Base-by-base conservation (phyloP, 2,113 vertebrate genomes). In the Dunckerocampus dactyliophorus region DNA sequence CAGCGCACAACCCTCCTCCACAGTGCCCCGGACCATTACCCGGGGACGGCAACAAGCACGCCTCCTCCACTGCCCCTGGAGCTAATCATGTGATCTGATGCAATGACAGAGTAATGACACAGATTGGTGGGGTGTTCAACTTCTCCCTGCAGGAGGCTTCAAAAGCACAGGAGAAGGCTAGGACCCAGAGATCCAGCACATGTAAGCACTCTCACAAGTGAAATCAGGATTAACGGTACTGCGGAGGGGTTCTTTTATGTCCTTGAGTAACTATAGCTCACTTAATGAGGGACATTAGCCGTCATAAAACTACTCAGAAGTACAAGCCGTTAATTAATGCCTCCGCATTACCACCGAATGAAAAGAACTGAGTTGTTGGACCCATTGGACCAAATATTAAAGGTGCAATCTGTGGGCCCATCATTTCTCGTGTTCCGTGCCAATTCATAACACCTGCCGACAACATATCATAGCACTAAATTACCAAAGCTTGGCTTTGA, bases 41-140 rank as follows among this genome's bases (percentile, higher is more conserved):
- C 80, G 69, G 89, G 87, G 88, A 88, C 76, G 60, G 84, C 76
- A 62, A 76, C 67, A 62, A 69, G 73, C 77, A 45, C 76, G 80
- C 82, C 83, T 76, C 78, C 83, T 82, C 76, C 80, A 74, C 77
- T 81, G 77, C 85, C 87, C 87, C 77, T 82, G 89, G 85, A 89
- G 88, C 85, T 91, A 91, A 92, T 92, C 90, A 89, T 91, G 90
- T 92, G 89, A 92, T 91, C 88, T 90, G 89, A 90, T 87, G 87
- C 88, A 87, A 88, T 91, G 87, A 89, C 84, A 89, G 88, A 74
- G 85, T 88, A 88, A 89, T 88, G 88, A 87, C 85, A 88, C 86
- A 82, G 84, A 88, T 88, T 86, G 89, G 82, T 89, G 87, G 82
- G 86, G 89, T 88, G 85, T 88, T 89, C 79, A 87, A 81, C 74